Percentiles rank a stretch among this genome's conserved stretches.
These are phyloP conservation scores for Lepus europaeus DNA, from an alignment of 2,113 vertebrate species.

Conservation along the genomic window DNA sequence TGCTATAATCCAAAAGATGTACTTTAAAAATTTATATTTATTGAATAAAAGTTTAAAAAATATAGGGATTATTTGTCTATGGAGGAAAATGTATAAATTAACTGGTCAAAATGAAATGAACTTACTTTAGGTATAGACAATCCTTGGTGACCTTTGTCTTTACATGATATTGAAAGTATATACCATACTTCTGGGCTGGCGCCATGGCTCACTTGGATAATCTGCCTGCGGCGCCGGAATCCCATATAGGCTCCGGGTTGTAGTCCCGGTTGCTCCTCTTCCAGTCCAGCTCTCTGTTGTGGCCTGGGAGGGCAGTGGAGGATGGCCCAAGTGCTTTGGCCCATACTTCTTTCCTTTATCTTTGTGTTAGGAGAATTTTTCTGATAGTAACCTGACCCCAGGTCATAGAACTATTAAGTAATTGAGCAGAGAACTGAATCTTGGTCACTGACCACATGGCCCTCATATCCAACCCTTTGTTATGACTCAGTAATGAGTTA, in stretches of 20 bases:
- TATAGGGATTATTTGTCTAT: neutral
- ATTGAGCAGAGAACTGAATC: neutral
- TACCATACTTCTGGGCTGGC: neutral
- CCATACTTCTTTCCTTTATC: neutral
- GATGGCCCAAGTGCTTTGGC: too few relatives aligned
- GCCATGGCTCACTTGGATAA: too few relatives aligned
- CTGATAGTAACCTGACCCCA: slow-evolving; percentile 1
- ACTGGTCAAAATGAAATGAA: neutral
- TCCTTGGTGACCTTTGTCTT: neutral
- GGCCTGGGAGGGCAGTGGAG: too few relatives aligned
- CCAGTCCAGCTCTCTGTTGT: too few relatives aligned
- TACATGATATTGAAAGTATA: neutral
- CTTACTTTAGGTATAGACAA: neutral
- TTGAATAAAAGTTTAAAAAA: too few relatives aligned
- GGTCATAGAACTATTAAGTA: neutral
- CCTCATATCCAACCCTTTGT: neutral
- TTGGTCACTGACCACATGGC: neutral
- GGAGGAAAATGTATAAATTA: neutral
- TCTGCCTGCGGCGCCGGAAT: too few relatives aligned
- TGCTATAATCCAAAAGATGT: too few relatives aligned
- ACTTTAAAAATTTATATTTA: too few relatives aligned
- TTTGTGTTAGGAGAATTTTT: neutral
- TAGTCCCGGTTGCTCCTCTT: too few relatives aligned
- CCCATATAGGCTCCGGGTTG: too few relatives aligned
- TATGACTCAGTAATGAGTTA: neutral